These are phyloP conservation scores for Parus major DNA, from an alignment of 2,113 vertebrate genomes.

Conservation along the genomic window DNA sequence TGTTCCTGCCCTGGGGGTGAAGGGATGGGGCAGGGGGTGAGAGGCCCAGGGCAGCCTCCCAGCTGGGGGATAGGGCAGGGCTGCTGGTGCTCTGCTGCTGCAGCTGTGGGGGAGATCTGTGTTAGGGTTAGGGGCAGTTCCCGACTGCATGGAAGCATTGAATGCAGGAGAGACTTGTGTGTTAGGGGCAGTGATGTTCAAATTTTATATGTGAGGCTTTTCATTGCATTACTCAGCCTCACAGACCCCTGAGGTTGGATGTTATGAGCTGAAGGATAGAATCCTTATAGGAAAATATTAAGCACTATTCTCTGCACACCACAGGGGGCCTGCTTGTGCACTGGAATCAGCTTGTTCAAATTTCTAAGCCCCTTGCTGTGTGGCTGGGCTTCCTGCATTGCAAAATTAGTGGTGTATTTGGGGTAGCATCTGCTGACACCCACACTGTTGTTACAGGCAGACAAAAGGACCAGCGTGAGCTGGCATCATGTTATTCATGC, in stretches of 20 bases:
- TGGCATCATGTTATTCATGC: not conserved
- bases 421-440: not conserved
- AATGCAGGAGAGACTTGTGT: not conserved
- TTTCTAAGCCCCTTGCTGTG: not conserved
- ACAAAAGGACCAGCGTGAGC: not conserved
- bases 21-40: not conserved
- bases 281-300: not conserved
- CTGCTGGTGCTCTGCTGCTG: not conserved
- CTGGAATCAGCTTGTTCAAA: not conserved
- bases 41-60: not conserved
- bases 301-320: not conserved
- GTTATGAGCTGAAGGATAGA: not conserved
- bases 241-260: not conserved
- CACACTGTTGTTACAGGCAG: not conserved
- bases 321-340: not conserved
- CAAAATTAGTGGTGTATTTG: not conserved
- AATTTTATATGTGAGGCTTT: not conserved
- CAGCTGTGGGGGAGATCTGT: not conserved
- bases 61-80: accelerated
- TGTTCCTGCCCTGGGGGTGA: not conserved
- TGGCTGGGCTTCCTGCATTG: not conserved
- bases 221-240: not conserved
- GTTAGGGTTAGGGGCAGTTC: not conserved
- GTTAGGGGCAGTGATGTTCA: not conserved
- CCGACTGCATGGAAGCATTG: accelerated